Conservation (phyloP, 1,140 invertebrate genomes). For the Drosophila arawakana region DNA sequence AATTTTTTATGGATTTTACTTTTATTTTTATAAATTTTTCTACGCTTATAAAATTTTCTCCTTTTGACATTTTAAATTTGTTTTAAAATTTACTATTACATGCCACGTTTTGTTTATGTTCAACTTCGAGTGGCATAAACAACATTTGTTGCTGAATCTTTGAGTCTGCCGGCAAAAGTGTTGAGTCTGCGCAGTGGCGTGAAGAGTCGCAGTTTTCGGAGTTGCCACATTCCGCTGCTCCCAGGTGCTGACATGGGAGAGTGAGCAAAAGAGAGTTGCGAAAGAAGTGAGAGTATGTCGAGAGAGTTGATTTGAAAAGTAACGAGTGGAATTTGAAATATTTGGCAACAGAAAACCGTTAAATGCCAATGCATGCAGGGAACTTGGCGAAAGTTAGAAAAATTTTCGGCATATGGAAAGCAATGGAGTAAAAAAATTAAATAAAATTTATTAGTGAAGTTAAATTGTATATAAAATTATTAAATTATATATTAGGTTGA, state of each 20-base stretch:
- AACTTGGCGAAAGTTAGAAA: neutral
- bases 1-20: too few relatives aligned
- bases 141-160: constrained; percentile 80
- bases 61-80: neutral
- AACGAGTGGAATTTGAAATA: constrained; percentile 66
- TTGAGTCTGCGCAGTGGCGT: constrained; percentile 69
- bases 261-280: constrained; percentile 10
- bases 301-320: constrained; percentile 32
- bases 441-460: too few relatives aligned
- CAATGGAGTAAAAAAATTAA: neutral
- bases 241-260: constrained; percentile 9
- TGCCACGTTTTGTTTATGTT: constrained; percentile 65
- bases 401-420: neutral
- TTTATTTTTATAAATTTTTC: neutral
- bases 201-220: constrained; percentile 56
- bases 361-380: constrained; percentile 37
- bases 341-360: constrained; percentile 47
- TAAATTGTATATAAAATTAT: too few relatives aligned
- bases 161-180: constrained; percentile 61
- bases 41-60: neutral
- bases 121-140: constrained; percentile 55
- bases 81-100: neutral
- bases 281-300: neutral
- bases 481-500: too few relatives aligned
- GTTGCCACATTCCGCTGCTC: constrained; percentile 64